These are phyloP conservation scores for Rhagium mordax DNA, from an alignment of 2,888 invertebrate genomes.

Conservation along the genomic window DNA sequence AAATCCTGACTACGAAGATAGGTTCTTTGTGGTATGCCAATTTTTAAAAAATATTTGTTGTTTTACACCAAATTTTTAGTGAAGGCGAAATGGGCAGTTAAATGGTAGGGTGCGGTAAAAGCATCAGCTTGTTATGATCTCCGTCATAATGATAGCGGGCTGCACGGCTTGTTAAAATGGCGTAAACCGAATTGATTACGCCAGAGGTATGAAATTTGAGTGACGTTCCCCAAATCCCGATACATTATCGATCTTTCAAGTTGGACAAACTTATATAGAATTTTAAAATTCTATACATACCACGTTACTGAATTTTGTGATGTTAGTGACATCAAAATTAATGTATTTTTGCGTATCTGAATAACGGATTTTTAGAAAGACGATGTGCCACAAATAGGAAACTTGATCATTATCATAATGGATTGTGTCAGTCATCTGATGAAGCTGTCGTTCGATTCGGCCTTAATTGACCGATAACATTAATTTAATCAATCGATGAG, in stretches of 20 bases:
- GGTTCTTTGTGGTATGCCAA: no score
- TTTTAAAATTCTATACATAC: background rate
- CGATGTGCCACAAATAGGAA: background rate
- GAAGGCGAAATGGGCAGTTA: no score
- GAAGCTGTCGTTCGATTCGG: no score
- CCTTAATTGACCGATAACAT: no score
- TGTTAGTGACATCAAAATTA: background rate
- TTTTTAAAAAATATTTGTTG: no score
- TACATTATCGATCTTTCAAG: conserved; percentile 4
- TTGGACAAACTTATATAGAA: background rate
- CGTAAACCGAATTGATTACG: conserved; percentile 15
- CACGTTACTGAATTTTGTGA: background rate
- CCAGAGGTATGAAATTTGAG: conserved; percentile 6
- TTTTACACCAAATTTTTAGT: no score
- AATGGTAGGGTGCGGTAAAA: conserved; percentile 9
- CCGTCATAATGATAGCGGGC: background rate
- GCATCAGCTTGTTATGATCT: background rate
- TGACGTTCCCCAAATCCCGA: conserved; percentile 9
- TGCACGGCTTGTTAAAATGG: conserved; percentile 6
- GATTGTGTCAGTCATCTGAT: no score
- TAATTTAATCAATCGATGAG: no score
- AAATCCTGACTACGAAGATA: no score
- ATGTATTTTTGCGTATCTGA: background rate
- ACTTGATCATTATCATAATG: no score
- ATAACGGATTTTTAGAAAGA: background rate